Conservation (phyloP, 2,113 vertebrate genomes). For the Felis catus region F.catus_Fca126_mat1.0 CM031418.1:63443501-63444000, state of each 20-base stretch:
- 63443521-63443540: not conserved
- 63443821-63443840: not conserved
- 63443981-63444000: not conserved
- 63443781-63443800: not conserved
- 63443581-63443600: not conserved
- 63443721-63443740: not conserved
- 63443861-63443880: not conserved
- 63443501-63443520: conserved; percentile 19
- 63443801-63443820: not conserved
- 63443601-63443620: not conserved
- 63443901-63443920: not conserved
- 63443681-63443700: not conserved
- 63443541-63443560: not conserved
- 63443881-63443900: not conserved
- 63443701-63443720: not conserved
- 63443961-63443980: not conserved
- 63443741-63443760: not conserved
- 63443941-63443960: not conserved
- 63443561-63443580: not conserved
- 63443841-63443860: not conserved
- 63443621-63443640: not conserved
- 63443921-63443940: not conserved
- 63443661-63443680: not conserved
- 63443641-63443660: not conserved
- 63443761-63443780: not conserved